Conservation (phyloP, 2,797 vertebrate genomes). For the Lepus townsendii region DNA sequence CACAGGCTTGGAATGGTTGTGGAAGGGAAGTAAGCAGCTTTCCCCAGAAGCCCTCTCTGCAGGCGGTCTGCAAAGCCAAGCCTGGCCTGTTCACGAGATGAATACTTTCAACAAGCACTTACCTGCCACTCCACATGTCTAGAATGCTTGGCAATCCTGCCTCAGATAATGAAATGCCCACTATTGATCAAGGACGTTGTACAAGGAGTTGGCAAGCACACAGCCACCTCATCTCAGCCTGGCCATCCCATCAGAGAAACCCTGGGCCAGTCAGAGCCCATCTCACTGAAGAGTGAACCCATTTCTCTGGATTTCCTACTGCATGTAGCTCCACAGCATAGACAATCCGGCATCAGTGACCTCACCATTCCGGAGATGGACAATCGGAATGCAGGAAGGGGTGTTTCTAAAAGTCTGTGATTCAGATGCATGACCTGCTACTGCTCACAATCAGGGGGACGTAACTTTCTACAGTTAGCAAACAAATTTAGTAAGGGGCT, state of each 20-base stretch:
- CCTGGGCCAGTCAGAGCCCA: neutral
- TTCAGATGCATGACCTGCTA: constrained; percentile 74
- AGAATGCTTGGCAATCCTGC: neutral
- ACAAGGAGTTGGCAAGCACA: neutral
- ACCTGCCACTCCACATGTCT: neutral
- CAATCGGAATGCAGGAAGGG: constrained; percentile 28
- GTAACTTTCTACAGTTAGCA: constrained; percentile 84
- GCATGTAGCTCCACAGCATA: neutral
- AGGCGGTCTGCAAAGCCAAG: neutral
- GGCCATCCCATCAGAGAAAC: neutral
- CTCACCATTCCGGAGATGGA: constrained; percentile 54
- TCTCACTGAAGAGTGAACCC: neutral
- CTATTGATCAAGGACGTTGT: neutral
- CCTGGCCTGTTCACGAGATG: neutral
- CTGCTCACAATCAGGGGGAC: constrained; percentile 74
- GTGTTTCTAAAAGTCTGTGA: constrained; percentile 64
- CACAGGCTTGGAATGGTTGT: neutral
- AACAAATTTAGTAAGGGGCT: constrained; percentile 87
- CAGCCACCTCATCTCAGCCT: neutral
- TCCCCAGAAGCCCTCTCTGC: neutral
- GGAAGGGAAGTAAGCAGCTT: neutral
- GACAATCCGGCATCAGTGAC: neutral
- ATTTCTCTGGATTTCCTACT: neutral
- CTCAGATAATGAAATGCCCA: neutral
- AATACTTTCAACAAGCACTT: neutral